Evolutionary conservation across 2,888 invertebrate species (phyloP), one percentile per base, ranked within the genome.

Genomic region (Eucriotettix oculatus): DNA sequence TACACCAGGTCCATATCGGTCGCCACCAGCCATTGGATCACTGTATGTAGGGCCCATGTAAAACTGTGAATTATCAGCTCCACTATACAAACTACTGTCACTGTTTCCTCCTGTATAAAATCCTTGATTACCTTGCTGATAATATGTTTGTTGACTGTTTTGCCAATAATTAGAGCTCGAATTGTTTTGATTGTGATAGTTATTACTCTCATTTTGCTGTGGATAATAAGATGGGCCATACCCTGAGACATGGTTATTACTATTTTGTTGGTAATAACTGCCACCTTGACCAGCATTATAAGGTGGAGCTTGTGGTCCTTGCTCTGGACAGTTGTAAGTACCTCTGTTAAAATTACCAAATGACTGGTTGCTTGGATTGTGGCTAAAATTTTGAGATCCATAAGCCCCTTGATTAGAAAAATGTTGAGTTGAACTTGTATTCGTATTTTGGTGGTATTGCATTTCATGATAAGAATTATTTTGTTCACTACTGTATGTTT

Each of bases 101-200:
- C 12, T n/a, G n/a, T 48, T 48, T 42, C 41, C 55, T n/a, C 56
- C 56, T 42, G 58, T 42, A 56, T 61, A 61, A 61, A 58, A 61
- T 56, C n/a, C 14, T n/a, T 55, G 52, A 52, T 55, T 58, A 12
- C 40, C 44, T 55, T 53, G 59, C 42, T 59, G 61, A 1, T 57
- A 53, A 59, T 56, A 62, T 16, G 57, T 57, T 40, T 42, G 53
- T 42, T 56, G 41, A 59, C 42, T 58, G 40, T 17, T 58, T 16
- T 59, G 59, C 59, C 59, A 59, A 43, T 59, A 59, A 17, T 42
- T 44, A 43, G 59, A 54, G 40, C 29, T 40, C 29, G 59, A n/a
- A 29, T 55, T 44, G n/a, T 44, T 55, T 16, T 59, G 54, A n/a
- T 42, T 54, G 9, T 17, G 41, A 59, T 40, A 42, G 17, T 59